Base-by-base conservation (phyloP, 2,113 vertebrate species). In the Cryptomyrus ogoouensis region DNA sequence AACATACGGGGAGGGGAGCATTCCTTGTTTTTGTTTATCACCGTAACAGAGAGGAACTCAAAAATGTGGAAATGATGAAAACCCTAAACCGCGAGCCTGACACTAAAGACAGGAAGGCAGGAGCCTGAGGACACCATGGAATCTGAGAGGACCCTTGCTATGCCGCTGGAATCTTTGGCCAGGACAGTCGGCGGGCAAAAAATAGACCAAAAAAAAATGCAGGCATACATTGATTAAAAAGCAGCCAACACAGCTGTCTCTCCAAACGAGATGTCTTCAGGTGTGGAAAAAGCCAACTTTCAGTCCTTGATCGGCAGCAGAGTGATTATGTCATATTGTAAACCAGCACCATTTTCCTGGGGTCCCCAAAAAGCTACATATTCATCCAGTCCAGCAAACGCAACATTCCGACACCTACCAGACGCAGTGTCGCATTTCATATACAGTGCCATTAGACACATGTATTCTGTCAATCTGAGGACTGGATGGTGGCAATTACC, bases 41-140 rank as follows among this genome's bases (percentile, higher is more conserved):
- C 47, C n/a, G 35, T 35, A 17, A n/a, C 66, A 89, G 27, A 80
- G 4, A 47, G n/a, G 13, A 89, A 3, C 9, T 80, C 86, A 84
- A 91, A 35, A 42, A 83, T 85, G 86, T 88, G 56, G 89, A 92
- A 94, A 95, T 95, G 94, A 94, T 90, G 94, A 94, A 94, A 95
- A 94, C 94, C 93, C 94, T 95, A 95, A 94, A 93, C 31, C 24
- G 7, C n/a, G 92, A 93, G 91, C 44, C 42, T n/a, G 19, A 84
- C 44, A 46, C 44, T 90, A 92, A 92, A 92, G 44, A 94, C 94
- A 95, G 96, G 93, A 93, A 88, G 93, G 95, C 92, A 93, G 92
- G 89, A 92, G 24, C 93, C 93, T 94, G 94, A 93, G 93, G 93
- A 70, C 91, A 94, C 91, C 93, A 93, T 94, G 94, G 93, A 96